Base-by-base conservation (phyloP, 92 coral and sea anemone genomes). In the Muricea muricata region DNA sequence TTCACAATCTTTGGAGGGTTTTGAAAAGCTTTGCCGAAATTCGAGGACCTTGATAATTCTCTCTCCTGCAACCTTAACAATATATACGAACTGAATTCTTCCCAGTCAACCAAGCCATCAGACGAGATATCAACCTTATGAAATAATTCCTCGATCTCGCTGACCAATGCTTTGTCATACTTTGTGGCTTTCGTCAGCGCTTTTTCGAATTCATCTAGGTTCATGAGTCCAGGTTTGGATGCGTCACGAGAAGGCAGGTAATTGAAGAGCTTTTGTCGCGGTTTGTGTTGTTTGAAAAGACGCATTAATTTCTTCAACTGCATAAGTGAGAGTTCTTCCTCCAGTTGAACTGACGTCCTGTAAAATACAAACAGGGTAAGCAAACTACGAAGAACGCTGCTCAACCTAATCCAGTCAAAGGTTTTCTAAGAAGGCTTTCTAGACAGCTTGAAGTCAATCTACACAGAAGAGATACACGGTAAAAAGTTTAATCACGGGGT, bases 41-140 rank as follows among this genome's bases (percentile, higher is more conserved):
- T 83, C 21, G 65, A 71, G 34, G 89, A 87, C 55, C 89, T 83
- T 9, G 91, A 66, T 18, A 79, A 54, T 79, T 95, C 98, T 75
- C 91, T 93, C 81, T 95, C 98, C 41, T 91, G 91, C 50, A 95
- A 91, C 74, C 94, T 97, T 0, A 93, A 84, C 92, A 95, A 87
- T 66, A 95, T 93, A 82, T 95, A 95, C 11, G 98, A 91, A 79
- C 97, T 91, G 72, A 95, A 90, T 83, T 95, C 98, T 48, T 95
- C 98, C 98, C 97, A 93, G 94, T 95, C 98, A 50, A 95, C 98
- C 82, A 95, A 74, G 28, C 97, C 98, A 81, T 95, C 98, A 8
- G 98, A 95, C 46, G 98, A 93, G 39, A 95, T 85, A 83, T 95
- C 98, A 21, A 95, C 97, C 93, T 95, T 95, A 41, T 88, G 82